phyloP scores from a whole-genome alignment of 2,888 invertebrate genomes.

The Acronicta aceris region DNA sequence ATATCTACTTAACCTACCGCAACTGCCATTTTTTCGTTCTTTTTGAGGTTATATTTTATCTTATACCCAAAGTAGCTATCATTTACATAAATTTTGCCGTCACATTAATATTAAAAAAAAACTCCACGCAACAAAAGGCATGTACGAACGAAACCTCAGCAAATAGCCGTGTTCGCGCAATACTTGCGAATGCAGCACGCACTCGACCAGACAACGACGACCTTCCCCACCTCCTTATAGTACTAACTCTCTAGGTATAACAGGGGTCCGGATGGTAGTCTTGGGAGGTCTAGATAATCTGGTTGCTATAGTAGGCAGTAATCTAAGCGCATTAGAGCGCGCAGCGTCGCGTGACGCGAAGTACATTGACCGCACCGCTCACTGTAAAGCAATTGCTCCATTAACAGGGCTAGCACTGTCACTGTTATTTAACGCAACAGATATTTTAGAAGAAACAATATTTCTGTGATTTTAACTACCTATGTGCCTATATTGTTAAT shows the following conservation, averaged over 20 bases:
- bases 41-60: background rate
- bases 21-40: background rate
- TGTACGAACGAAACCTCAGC: constrained; percentile 75
- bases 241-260: background rate
- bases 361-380: constrained; percentile 85
- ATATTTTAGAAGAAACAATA: constrained; percentile 7
- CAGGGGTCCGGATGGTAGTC: constrained; percentile 31
- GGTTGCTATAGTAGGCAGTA: constrained; percentile 79
- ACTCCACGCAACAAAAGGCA: constrained; percentile 57
- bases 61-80: background rate
- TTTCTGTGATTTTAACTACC: constrained; percentile 3
- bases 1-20: background rate
- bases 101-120: constrained; percentile 42
- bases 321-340: constrained; percentile 86
- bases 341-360: constrained; percentile 84
- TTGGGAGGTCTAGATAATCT: constrained; percentile 62
- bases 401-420: constrained; percentile 77
- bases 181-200: constrained; percentile 72
- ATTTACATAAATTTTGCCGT: constrained; percentile 35
- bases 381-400: constrained; percentile 80
- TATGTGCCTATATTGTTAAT: background rate
- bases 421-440: constrained; percentile 30
- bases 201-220: constrained; percentile 57
- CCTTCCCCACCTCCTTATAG: constrained; percentile 51
- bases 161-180: constrained; percentile 79